Evolutionary conservation across 2,888 invertebrate genomes (phyloP), one percentile per base, ranked within the genome.

Genomic region (Tanaodytes sp.): DNA sequence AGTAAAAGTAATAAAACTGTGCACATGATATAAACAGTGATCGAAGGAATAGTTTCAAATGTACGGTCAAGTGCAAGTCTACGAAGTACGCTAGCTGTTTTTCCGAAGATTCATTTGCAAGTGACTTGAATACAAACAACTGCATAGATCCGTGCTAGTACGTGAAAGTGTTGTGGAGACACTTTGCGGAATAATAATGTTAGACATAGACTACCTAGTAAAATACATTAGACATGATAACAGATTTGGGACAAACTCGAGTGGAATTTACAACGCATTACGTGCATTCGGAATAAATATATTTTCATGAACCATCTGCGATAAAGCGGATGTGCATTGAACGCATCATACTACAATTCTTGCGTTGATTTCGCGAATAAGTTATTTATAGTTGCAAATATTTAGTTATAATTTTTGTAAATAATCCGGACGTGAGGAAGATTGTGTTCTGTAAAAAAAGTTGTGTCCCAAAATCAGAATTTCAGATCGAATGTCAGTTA

Each of bases 201-300:
- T 58, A 65, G 58, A 65, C 58, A 43, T 65, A 65, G 65, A 58
- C 51, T 45, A 36, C 11, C n/a, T 12, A 45, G 30, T 30, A 46
- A 45, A 46, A 39, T 58, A 14, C 58, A 58, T 65, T 58, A 65
- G 58, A 46, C 52, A 52, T 40, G 58, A 52, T 52, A 65, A 58
- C 58, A 65, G 58, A 65, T 65, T 65, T 65, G 52, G 58, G 52
- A 52, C 65, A 20, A 36, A 65, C 65, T 65, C 58, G 58, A 65
- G 58, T 36, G 33, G 65, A 58, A 65, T 65, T n/a, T n/a, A n/a
- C 43, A 49, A 54, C 51, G 54, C 57, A 49, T 64, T 30, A 37
- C 49, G 42, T 57, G 43, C 54, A 46, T 39, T 11, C 14, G 54
- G 37, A 58, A 54, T 51, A 51, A 51, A 49, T 33, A 23, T 33